Percentiles rank a stretch among this genome's conserved stretches.
These are phyloP conservation scores for Dasyprocta punctata DNA, from an alignment of 2,113 vertebrate species.

Conservation along the genomic window DNA sequence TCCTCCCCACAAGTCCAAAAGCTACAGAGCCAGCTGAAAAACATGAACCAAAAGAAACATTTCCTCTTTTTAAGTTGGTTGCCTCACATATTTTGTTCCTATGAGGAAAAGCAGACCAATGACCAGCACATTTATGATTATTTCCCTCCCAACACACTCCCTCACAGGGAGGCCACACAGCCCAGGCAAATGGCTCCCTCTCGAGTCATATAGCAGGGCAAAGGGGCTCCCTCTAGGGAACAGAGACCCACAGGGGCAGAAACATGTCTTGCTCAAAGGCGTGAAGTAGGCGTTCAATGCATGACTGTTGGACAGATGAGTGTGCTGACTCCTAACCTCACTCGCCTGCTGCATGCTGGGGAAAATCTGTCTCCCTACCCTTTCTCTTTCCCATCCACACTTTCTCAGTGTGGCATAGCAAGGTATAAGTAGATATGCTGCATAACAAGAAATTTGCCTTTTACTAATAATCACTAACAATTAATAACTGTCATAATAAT, in stretches of 20 bases:
- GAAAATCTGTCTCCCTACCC: background rate
- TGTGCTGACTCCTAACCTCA: fast-evolving
- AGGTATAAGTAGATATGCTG: background rate
- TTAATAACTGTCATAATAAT: background rate
- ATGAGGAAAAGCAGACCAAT: background rate
- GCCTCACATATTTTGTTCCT: background rate
- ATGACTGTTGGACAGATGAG: fast-evolving
- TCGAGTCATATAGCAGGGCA: too few species aligned
- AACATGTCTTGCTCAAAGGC: background rate
- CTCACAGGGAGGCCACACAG: fast-evolving
- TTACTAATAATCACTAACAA: background rate
- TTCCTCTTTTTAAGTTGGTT: background rate
- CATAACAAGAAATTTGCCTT: background rate
- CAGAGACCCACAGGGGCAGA: background rate
- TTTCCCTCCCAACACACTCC: background rate
- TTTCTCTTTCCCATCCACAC: background rate
- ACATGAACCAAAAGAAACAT: background rate
- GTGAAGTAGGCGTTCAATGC: background rate
- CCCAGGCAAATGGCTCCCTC: background rate
- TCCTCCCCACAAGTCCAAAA: background rate
- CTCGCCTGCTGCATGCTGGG: background rate
- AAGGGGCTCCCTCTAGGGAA: background rate
- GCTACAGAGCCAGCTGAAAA: background rate
- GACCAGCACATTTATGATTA: background rate
- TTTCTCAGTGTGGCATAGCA: background rate